Evolutionary conservation across 2,888 invertebrate species (phyloP).

Genomic region (Chloroclystis v-ata): DNA sequence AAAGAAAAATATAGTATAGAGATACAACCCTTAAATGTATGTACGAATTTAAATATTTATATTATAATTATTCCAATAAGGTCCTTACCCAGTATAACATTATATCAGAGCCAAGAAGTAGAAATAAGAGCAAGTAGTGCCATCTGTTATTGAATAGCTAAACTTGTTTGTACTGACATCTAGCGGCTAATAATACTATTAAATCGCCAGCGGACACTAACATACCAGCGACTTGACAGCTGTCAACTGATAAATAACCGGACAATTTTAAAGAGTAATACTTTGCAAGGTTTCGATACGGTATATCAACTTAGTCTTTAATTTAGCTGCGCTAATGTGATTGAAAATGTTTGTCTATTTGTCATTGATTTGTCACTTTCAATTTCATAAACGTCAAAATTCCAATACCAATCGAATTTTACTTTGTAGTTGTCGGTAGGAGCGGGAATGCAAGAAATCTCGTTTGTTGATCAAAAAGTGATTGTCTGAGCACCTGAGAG

Average conservation of each 20-base stretch:
- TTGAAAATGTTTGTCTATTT: no score
- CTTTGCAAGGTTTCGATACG: no score
- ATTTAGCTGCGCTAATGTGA: no score
- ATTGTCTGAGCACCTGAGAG: conserved; percentile 56
- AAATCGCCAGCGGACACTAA: conserved; percentile 14
- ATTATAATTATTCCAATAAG: no score
- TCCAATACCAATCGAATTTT: conserved; percentile 31
- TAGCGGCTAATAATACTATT: conserved; percentile 16
- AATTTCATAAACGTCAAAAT: conserved; percentile 34
- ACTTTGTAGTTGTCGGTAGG: conserved; percentile 29
- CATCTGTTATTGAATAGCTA: conserved; percentile 37
- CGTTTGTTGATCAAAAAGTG: conserved; percentile 70
- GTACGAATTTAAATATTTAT: no score
- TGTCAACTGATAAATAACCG: conserved; percentile 1
- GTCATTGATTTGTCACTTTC: no score
- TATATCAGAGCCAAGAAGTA: no score
- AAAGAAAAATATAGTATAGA: no score
- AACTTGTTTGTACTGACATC: conserved; percentile 18
- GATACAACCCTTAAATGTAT: no score
- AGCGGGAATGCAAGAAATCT: conserved; percentile 72
- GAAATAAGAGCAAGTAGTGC: no score
- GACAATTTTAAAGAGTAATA: neutral
- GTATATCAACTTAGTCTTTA: no score
- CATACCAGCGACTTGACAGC: conserved; percentile 17
- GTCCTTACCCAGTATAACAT: no score